Percentiles rank a stretch among this genome's conserved stretches.
These are phyloP conservation scores for Pachycephala philippinensis DNA, from an alignment of 2,113 vertebrate species.

Conservation along the genomic window DNA sequence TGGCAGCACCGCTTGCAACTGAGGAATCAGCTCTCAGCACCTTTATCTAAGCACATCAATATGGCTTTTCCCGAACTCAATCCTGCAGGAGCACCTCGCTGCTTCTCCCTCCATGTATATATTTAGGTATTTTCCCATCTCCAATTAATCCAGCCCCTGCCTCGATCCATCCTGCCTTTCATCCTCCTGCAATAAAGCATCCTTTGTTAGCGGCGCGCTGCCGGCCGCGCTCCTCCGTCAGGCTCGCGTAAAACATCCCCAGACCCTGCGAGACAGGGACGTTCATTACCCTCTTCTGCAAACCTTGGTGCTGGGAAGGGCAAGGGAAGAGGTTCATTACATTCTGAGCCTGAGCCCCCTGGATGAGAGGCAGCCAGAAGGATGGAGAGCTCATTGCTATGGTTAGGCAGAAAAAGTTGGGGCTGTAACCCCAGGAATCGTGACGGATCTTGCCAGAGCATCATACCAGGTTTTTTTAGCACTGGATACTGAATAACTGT, in stretches of 20 bases:
- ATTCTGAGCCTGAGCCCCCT: not conserved
- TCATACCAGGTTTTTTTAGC: not conserved
- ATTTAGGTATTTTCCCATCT: not conserved
- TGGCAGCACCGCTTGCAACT: not conserved
- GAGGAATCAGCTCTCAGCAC: not conserved
- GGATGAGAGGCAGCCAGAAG: not conserved
- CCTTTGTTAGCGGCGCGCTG: not conserved
- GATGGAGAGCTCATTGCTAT: not conserved
- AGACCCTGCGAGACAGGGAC: not conserved
- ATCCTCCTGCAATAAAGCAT: not conserved
- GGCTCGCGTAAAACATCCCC: not conserved
- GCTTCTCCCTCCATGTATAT: not conserved
- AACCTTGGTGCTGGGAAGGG: not conserved
- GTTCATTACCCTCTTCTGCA: not conserved
- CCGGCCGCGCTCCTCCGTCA: not conserved
- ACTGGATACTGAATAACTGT: not conserved
- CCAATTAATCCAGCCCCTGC: conserved; percentile 13
- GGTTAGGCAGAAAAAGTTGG: not conserved
- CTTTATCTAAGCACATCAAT: not conserved
- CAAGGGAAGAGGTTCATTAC: not conserved
- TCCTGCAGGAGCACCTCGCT: not conserved
- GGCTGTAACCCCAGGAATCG: conserved; percentile 13
- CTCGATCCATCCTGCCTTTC: not conserved
- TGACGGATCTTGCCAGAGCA: not conserved
- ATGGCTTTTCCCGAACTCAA: not conserved